These are phyloP conservation scores for Knipowitschia caucasica DNA, from an alignment of 2,797 vertebrate genomes.

Conservation along the genomic window DNA sequence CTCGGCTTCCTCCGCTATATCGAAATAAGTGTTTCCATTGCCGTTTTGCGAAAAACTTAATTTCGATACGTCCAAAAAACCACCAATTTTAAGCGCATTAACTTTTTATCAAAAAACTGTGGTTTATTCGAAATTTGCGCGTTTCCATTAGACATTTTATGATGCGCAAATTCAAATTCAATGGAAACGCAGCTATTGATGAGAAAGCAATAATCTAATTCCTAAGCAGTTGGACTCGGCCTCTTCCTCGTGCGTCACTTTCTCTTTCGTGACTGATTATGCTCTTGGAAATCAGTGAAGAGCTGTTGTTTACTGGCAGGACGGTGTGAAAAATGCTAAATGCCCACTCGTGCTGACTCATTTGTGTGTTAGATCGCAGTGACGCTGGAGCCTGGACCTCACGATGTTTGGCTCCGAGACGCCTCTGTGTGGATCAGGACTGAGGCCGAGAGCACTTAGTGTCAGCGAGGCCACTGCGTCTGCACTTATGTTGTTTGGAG, in stretches of 20 bases:
- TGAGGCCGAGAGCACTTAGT: slow-evolving; percentile 8
- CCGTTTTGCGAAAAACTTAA: no score
- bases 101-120: no score
- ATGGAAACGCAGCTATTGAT: slow-evolving; percentile 45
- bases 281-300: slow-evolving; percentile 35
- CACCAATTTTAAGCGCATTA: no score
- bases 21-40: no score
- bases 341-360: slow-evolving; percentile 55
- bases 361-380: slow-evolving; percentile 50
- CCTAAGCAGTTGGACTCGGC: slow-evolving; percentile 50
- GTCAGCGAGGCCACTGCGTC: slow-evolving; percentile 5
- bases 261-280: slow-evolving; percentile 65
- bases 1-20: no score
- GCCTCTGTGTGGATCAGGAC: slow-evolving; percentile 3
- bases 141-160: no score
- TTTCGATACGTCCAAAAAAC: no score
- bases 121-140: no score
- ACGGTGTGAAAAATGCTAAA: slow-evolving; percentile 51
- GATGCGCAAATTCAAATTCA: no score
- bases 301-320: slow-evolving; percentile 50
- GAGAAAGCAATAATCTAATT: slow-evolving; percentile 36
- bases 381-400: slow-evolving; percentile 28
- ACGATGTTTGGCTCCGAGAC: slow-evolving; percentile 32
- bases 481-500: slow-evolving; percentile 18
- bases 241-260: slow-evolving; percentile 63